A percentile compares a stretch with the other conserved stretches of the same genome.
Conservation (phyloP, 2,113 vertebrate genomes). For the Heterocephalus glaber region DNA sequence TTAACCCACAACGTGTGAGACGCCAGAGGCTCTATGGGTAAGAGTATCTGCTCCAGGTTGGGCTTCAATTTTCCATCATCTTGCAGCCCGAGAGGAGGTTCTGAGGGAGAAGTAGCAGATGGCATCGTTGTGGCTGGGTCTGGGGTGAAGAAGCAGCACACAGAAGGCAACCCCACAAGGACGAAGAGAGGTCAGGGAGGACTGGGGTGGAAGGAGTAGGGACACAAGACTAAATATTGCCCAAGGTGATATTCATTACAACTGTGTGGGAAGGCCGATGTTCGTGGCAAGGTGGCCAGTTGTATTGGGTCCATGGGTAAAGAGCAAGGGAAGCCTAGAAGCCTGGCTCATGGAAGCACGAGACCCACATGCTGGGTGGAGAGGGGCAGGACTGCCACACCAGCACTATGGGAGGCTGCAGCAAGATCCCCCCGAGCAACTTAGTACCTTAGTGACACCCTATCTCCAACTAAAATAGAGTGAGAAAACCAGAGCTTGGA, state of each 20-base stretch:
- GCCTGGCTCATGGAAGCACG: background rate
- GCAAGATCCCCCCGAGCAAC: background rate
- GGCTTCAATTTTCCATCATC: background rate
- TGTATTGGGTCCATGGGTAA: background rate
- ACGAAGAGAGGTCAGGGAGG: background rate
- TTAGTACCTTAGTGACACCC: background rate
- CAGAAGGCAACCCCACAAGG: background rate
- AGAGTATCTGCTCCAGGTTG: background rate
- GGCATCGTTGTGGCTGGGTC: background rate
- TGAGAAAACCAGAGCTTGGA: background rate
- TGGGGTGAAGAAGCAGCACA: background rate
- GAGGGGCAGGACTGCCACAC: background rate
- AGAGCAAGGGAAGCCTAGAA: background rate
- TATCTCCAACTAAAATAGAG: background rate
- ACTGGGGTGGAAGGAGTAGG: background rate
- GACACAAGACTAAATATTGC: background rate
- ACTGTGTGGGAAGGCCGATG: background rate
- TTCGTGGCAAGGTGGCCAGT: background rate
- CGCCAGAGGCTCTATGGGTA: background rate
- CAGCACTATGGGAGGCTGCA: background rate
- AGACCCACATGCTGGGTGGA: background rate
- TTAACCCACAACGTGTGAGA: background rate
- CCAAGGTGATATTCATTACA: background rate
- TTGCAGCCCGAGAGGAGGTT: background rate
- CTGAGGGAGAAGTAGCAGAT: background rate